Evolutionary conservation across 92 coral and sea anemone species (phyloP).

Genomic region (Palythoa heliodiscus): DNA sequence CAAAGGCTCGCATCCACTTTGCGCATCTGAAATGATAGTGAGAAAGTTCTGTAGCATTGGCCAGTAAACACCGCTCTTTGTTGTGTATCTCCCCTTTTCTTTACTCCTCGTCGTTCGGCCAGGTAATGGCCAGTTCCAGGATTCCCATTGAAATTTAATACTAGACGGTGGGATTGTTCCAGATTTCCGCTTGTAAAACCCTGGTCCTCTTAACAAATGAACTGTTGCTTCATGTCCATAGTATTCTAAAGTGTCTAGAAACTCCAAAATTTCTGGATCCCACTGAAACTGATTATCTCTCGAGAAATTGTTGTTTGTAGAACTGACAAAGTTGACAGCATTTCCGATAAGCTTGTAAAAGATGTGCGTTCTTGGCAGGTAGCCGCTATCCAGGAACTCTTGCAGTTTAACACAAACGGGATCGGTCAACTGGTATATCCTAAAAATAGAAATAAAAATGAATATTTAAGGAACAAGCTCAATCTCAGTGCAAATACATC

Average conservation of each 20-base stretch:
- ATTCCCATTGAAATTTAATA: slow-evolving; percentile 51
- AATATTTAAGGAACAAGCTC: slow-evolving; percentile 8
- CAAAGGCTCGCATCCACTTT: slow-evolving; percentile 53
- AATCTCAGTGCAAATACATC: slow-evolving; percentile 8
- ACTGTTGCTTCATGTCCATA: slow-evolving; percentile 64
- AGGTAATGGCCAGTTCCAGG: slow-evolving; percentile 71
- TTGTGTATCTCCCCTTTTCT: slow-evolving; percentile 65
- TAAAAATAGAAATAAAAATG: slow-evolving; percentile 27
- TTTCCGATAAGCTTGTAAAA: slow-evolving; percentile 56
- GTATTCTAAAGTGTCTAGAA: slow-evolving; percentile 54
- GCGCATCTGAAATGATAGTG: slow-evolving; percentile 51
- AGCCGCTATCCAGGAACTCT: slow-evolving; percentile 47
- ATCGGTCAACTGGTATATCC: slow-evolving; percentile 54
- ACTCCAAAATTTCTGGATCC: slow-evolving; percentile 61
- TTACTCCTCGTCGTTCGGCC: slow-evolving; percentile 54
- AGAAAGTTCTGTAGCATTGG: slow-evolving; percentile 54
- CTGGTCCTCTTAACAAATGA: slow-evolving; percentile 65
- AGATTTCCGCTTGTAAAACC: slow-evolving; percentile 50
- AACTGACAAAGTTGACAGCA: slow-evolving; percentile 55
- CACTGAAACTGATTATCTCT: slow-evolving; percentile 50
- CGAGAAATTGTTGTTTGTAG: slow-evolving; percentile 26
- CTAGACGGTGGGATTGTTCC: slow-evolving; percentile 10
- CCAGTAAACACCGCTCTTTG: slow-evolving; percentile 58
- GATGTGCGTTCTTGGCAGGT: slow-evolving; percentile 51
- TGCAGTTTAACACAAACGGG: slow-evolving; percentile 60